phyloP scores from a whole-genome alignment of 2,797 vertebrate species.

The Sebastes elongatus region DNA sequence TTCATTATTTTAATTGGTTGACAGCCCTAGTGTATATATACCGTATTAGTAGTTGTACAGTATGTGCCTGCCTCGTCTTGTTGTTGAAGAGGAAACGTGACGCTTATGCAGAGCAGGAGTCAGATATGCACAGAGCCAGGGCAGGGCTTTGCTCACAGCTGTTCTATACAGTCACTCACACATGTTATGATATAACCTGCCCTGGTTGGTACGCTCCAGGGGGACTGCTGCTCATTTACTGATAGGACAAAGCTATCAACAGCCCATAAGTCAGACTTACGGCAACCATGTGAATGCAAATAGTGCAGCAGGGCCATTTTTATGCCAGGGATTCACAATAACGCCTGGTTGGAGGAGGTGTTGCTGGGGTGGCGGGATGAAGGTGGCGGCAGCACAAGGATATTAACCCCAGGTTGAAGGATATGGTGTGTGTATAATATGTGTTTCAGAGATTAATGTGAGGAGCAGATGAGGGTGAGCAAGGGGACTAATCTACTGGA shows the following conservation, averaged over 20 bases:
- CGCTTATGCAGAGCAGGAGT: slow-evolving; percentile 6
- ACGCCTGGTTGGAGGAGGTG: background rate
- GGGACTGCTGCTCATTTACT: slow-evolving; percentile 13
- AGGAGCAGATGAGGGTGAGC: background rate
- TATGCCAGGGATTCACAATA: background rate
- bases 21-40: too few relatives aligned
- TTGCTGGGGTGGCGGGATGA: background rate
- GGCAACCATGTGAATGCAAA: slow-evolving; percentile 16
- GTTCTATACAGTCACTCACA: background rate
- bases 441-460: background rate
- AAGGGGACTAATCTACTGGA: background rate
- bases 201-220: background rate
- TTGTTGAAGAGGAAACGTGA: slow-evolving; percentile 15
- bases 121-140: background rate
- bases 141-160: slow-evolving; percentile 5
- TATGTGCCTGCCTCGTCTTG: background rate
- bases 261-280: slow-evolving; percentile 6
- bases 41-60: too few relatives aligned
- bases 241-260: slow-evolving; percentile 23
- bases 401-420: slow-evolving; percentile 2
- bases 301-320: slow-evolving; percentile 5
- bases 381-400: background rate
- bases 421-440: background rate
- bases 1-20: too few relatives aligned
- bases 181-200: slow-evolving; percentile 7